A percentile compares a stretch with the other conserved stretches of the same genome.
These are phyloP conservation scores for Tetraneura akinire DNA, from an alignment of 1,140 invertebrate genomes.

Conservation along the genomic window DNA sequence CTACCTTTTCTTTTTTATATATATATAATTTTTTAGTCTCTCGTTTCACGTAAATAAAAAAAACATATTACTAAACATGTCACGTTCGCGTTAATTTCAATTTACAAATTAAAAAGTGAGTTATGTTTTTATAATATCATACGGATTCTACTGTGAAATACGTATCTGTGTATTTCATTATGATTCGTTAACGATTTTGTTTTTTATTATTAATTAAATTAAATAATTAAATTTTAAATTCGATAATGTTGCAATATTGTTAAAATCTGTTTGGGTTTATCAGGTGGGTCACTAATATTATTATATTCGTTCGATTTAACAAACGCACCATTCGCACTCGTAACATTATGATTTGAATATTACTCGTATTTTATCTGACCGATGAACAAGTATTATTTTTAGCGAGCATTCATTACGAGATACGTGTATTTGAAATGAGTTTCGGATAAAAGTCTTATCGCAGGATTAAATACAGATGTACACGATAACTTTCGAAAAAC, in stretches of 20 bases:
- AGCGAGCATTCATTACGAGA: neutral
- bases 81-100: neutral
- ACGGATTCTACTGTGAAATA: neutral
- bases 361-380: neutral
- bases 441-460: neutral
- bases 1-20: neutral
- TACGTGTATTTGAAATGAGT: neutral
- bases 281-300: neutral
- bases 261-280: neutral
- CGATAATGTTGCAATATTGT: neutral
- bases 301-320: neutral
- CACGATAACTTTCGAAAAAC: constrained; percentile 3
- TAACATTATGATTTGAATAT: no score
- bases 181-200: neutral
- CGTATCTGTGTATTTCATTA: neutral
- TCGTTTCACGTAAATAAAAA: neutral
- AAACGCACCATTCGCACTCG: no score
- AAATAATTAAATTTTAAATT: no score
- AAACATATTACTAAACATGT: neutral
- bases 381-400: neutral
- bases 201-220: neutral
- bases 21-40: neutral
- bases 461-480: neutral
- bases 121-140: neutral
- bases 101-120: neutral